These are phyloP conservation scores for Drosophila nr. medialis DNA, from an alignment of 2,888 invertebrate genomes.

Conservation along the genomic window DNA sequence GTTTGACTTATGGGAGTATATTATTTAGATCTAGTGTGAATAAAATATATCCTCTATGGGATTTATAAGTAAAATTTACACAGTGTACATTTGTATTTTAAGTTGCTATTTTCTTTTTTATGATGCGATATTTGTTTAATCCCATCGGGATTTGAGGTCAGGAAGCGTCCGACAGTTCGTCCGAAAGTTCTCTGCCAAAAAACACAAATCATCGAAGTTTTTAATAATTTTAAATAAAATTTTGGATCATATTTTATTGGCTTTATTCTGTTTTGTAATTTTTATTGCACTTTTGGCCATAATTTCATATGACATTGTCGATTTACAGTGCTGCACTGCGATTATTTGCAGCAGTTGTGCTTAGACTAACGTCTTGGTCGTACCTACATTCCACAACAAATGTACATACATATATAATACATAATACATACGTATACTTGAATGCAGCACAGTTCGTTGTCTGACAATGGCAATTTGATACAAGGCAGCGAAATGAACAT, in stretches of 20 bases:
- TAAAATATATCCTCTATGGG: neutral
- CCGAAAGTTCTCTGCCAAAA: neutral
- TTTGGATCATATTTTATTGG: slow-evolving; percentile 1
- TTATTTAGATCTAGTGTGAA: neutral
- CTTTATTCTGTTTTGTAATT: slow-evolving; percentile 10
- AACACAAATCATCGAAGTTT: neutral
- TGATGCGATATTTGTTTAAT: neutral
- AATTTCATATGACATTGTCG: slow-evolving; percentile 40
- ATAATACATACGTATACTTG: neutral
- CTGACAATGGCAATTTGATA: slow-evolving; percentile 63
- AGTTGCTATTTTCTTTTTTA: neutral
- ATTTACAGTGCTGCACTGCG: slow-evolving; percentile 39
- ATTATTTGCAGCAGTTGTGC: slow-evolving; percentile 34
- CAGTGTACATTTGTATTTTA: neutral
- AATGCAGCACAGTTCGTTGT: slow-evolving; percentile 32
- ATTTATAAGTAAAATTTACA: neutral
- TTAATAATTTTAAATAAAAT: neutral
- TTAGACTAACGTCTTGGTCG: slow-evolving; percentile 22
- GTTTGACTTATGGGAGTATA: neutral
- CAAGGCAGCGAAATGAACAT: slow-evolving; percentile 44
- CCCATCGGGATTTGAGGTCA: neutral
- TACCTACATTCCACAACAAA: slow-evolving; percentile 2
- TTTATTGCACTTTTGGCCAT: slow-evolving; percentile 49
- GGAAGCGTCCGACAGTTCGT: neutral
- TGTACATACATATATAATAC: neutral